Base-by-base conservation (phyloP, 2,113 vertebrate genomes). In the Pristiophorus japonicus region DNA sequence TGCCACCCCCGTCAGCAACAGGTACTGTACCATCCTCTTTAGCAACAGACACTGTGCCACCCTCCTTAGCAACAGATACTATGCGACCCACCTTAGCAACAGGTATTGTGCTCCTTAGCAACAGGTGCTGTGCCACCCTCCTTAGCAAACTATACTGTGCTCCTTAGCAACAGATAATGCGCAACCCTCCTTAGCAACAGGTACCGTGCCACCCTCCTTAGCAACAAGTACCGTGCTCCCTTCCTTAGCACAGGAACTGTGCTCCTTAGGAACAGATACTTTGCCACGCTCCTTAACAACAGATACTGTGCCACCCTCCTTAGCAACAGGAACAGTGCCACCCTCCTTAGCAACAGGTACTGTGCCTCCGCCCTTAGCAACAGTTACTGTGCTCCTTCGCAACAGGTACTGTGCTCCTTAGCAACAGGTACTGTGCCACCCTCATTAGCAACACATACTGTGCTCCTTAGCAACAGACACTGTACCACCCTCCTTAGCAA, bases 391-490 rank as follows among this genome's bases (percentile, higher is more conserved):
- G 3, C 4, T 27, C 67, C 24, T 70, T 70, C 30, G 96, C 99
- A 99, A 95, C 99, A 99, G 98, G 99, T 99, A 96, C 51, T 24
- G 7, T 30, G 1, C 42, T 81, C n/a, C 75, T 81, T 38, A 16
- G 75, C n/a, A 81, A 42, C n/a, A 5, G n/a, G 14, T 12, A 16
- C n/a, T 81, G 11, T 38, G 12, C n/a, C 75, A 20, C 20, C 75
- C n/a, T 81, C 75, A n/a, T 81, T 2, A 18, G 75, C 75, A 81
- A 42, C n/a, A 18, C 14, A 0, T 12, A 16, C n/a, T 42, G 1
- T 38, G 12, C n/a, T 81, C 75, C 75, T 81, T 3, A 18, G 75
- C 75, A 81, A 42, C n/a, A 18, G n/a, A 3, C 1, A 16, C n/a
- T 81, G 11, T 38, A n/a, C n/a, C 75, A 5, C 20, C 2, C 59